phyloP scores from a whole-genome alignment of 2,797 vertebrate genomes.

The Sebastiscus tertius region DNA sequence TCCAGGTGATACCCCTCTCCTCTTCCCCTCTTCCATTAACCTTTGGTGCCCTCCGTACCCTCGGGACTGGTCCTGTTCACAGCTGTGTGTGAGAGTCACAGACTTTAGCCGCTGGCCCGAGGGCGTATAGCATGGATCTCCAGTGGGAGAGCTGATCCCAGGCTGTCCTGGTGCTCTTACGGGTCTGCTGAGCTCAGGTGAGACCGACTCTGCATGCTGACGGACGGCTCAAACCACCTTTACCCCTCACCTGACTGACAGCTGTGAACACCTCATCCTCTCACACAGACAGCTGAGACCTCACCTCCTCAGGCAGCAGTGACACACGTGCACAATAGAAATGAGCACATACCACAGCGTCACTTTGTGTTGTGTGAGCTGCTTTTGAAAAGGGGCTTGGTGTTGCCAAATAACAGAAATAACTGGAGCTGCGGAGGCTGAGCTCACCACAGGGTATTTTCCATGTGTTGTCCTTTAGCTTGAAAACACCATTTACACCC shows the following conservation, averaged over 20 bases:
- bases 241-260: slow-evolving; percentile 46
- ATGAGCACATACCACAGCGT: slow-evolving; percentile 42
- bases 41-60: slow-evolving; percentile 46
- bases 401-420: slow-evolving; percentile 45
- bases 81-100: slow-evolving; percentile 59
- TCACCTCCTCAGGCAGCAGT: slow-evolving; percentile 31
- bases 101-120: slow-evolving; percentile 27
- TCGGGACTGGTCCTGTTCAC: slow-evolving; percentile 42
- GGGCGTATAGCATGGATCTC: slow-evolving; percentile 39
- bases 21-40: slow-evolving; percentile 65
- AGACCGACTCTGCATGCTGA: slow-evolving; percentile 29
- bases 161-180: slow-evolving; percentile 37
- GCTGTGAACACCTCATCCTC: slow-evolving; percentile 42
- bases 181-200: slow-evolving; percentile 54
- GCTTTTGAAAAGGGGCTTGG: slow-evolving; percentile 34
- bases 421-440: slow-evolving; percentile 27
- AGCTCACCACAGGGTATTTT: slow-evolving; percentile 56
- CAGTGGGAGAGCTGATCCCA: slow-evolving; percentile 9
- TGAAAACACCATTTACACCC: slow-evolving; percentile 39
- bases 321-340: slow-evolving; percentile 20
- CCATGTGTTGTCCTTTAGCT: slow-evolving; percentile 39
- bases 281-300: slow-evolving; percentile 20
- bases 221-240: slow-evolving; percentile 27
- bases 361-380: slow-evolving; percentile 49
- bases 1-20: slow-evolving; percentile 65